A percentile compares a stretch with the other conserved stretches of the same genome.
These are phyloP conservation scores for Delichon dasypus DNA, from an alignment of 2,797 vertebrate species.

Conservation along the genomic window DNA sequence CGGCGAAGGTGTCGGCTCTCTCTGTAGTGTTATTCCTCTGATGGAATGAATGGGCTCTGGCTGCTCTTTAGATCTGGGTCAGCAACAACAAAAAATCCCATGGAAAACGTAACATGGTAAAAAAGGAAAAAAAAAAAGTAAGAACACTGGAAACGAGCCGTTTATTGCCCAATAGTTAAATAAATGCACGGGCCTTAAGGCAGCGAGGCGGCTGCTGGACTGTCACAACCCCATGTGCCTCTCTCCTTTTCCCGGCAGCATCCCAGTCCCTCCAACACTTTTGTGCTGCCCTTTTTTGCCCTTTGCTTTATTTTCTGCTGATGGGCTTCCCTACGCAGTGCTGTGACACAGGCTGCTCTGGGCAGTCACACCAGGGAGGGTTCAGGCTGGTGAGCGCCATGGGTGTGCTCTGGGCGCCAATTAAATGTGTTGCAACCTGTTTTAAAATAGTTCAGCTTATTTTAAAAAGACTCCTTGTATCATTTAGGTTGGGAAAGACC, in stretches of 20 bases:
- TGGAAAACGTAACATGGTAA: neutral
- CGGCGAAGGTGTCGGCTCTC: neutral
- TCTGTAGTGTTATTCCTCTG: neutral
- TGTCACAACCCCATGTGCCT: fast-evolving
- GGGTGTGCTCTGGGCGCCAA: fast-evolving
- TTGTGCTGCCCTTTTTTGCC: fast-evolving
- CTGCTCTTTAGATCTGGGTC: neutral
- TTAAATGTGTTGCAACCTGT: neutral
- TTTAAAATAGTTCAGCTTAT: neutral
- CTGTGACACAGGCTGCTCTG: neutral
- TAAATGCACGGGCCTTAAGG: neutral
- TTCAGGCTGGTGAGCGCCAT: fast-evolving
- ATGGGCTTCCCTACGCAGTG: neutral
- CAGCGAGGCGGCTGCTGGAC: neutral
- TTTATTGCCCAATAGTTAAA: neutral
- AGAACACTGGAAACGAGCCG: neutral
- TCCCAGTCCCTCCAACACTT: neutral
- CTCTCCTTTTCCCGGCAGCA: fast-evolving
- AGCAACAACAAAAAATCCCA: neutral
- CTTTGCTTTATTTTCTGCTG: fast-evolving
- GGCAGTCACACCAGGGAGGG: fast-evolving
- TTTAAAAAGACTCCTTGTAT: fast-evolving
- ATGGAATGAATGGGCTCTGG: neutral
- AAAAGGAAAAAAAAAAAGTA: too few relatives aligned
- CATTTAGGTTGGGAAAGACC: too few relatives aligned